Percentiles rank a stretch among this genome's conserved stretches.
These are phyloP conservation scores for Felis chaus DNA, from an alignment of 2,113 vertebrate species.

Conservation along the genomic window DNA sequence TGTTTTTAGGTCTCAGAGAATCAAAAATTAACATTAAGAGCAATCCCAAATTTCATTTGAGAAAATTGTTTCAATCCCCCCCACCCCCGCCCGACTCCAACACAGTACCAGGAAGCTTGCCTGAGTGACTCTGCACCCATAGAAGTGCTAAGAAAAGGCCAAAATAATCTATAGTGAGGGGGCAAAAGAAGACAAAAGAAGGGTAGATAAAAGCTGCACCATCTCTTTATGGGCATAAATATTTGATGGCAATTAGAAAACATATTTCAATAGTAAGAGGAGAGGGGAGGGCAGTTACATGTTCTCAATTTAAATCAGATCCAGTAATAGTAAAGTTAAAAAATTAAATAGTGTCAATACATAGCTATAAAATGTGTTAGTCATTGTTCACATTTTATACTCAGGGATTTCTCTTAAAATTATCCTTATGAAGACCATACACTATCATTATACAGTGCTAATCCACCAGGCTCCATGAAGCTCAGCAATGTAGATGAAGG, in stretches of 20 bases:
- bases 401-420: neutral
- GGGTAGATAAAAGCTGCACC: neutral
- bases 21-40: neutral
- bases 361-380: neutral
- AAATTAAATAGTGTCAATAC: neutral
- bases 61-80: neutral
- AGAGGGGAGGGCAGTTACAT: neutral
- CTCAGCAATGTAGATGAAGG: slow-evolving; percentile 47
- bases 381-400: neutral
- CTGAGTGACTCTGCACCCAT: neutral
- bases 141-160: neutral
- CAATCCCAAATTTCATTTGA: neutral
- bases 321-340: neutral
- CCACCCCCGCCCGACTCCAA: neutral
- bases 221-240: neutral
- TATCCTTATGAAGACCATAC: neutral
- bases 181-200: neutral
- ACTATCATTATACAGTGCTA: too few relatives aligned
- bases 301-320: neutral
- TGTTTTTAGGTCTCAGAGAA: slow-evolving; percentile 10
- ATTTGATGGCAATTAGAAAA: neutral
- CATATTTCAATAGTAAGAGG: neutral
- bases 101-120: neutral
- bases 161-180: neutral
- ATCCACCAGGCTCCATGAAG: neutral